A percentile compares a stretch with the other conserved stretches of the same genome.
Conservation (phyloP, 2,797 vertebrate genomes). For the Huso huso region DNA sequence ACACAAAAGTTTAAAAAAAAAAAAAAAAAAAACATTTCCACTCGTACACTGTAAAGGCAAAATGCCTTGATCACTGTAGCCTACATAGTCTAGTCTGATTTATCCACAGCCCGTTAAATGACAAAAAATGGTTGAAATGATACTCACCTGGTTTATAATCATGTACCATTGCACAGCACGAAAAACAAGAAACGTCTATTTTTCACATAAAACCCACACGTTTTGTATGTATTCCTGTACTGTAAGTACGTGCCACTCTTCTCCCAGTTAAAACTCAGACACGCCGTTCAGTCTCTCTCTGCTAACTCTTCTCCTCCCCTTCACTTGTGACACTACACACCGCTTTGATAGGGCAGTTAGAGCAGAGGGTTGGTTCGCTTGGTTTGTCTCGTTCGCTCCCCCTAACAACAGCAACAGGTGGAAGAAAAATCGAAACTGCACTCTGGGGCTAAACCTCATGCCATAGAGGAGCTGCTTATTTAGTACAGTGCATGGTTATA, state of each 20-base stretch:
- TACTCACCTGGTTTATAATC: slow-evolving; percentile 1
- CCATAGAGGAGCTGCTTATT: no score
- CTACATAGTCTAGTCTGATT: slow-evolving; percentile 4
- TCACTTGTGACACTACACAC: not conserved
- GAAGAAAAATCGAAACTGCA: not conserved
- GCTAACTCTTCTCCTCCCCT: not conserved
- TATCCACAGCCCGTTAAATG: not conserved
- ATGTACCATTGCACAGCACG: not conserved
- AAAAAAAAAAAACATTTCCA: not conserved
- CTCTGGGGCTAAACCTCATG: no score
- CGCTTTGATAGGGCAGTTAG: not conserved
- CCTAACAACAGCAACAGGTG: not conserved
- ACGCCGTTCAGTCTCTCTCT: not conserved
- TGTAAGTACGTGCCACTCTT: not conserved
- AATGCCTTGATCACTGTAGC: slow-evolving; percentile 14
- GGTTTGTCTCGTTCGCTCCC: not conserved
- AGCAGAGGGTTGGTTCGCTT: not conserved
- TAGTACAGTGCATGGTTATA: no score
- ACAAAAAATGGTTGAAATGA: slow-evolving; percentile 8
- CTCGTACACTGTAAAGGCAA: not conserved
- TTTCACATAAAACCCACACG: not conserved
- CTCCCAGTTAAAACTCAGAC: not conserved
- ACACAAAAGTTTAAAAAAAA: not conserved
- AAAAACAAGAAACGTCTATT: not conserved
- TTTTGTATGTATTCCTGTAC: not conserved